Conservation (phyloP, 2,797 vertebrate species). For the Taeniopygia guttata region DNA sequence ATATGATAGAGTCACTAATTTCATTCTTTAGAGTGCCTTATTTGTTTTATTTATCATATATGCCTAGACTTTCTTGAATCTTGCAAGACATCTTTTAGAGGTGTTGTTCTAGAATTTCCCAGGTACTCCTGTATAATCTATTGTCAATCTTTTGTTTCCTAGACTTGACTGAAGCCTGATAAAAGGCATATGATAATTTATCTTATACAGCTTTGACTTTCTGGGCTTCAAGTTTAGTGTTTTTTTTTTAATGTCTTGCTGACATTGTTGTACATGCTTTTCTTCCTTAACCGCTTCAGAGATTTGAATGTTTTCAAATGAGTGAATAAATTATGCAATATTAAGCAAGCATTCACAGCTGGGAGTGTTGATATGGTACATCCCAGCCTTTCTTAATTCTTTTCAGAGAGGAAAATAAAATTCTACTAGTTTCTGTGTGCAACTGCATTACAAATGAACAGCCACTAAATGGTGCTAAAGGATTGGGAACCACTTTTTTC, state of each 20-base stretch:
- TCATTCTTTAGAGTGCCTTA: neutral
- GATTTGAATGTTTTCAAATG: neutral
- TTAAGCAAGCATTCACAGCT: neutral
- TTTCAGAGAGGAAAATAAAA: neutral
- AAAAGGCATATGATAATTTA: neutral
- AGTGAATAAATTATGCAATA: neutral
- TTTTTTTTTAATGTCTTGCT: neutral
- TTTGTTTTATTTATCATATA: neutral
- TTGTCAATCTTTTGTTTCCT: neutral
- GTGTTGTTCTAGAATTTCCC: neutral
- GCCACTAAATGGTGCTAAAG: conserved; percentile 66
- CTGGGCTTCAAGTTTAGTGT: neutral
- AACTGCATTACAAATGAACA: conserved; percentile 21
- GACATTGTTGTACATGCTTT: neutral
- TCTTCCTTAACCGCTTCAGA: neutral
- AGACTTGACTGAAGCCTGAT: neutral
- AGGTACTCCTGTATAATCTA: neutral
- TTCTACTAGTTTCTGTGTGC: neutral
- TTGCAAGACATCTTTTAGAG: neutral
- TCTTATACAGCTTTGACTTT: neutral
- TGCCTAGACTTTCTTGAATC: neutral
- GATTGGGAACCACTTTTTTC: neutral
- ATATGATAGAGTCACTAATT: neutral
- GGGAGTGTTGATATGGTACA: neutral
- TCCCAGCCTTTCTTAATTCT: neutral